These are phyloP conservation scores for Lepidonotus clava DNA, from an alignment of 2,888 invertebrate genomes.

Conservation along the genomic window DNA sequence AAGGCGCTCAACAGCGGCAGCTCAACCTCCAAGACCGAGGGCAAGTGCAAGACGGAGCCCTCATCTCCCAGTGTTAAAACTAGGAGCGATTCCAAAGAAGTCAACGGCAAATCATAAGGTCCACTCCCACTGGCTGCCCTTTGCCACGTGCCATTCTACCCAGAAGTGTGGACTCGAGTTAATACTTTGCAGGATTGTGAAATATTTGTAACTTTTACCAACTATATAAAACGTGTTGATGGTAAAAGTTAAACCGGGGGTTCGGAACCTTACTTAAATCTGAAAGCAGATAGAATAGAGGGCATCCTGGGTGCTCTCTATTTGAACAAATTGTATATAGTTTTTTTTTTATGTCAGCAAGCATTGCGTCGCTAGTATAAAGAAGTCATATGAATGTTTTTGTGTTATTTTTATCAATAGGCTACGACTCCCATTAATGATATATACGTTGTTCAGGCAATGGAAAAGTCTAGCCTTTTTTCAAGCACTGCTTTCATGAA, in stretches of 20 bases:
- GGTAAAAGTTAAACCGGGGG: background rate
- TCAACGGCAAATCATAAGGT: conserved; percentile 40
- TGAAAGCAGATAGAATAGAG: no score
- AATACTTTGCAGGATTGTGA: no score
- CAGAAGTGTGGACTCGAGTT: no score
- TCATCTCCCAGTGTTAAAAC: background rate
- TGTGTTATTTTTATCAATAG: background rate
- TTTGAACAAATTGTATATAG: no score
- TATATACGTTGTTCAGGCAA: background rate
- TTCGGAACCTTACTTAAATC: background rate
- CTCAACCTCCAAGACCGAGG: conserved; percentile 39
- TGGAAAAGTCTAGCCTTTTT: background rate
- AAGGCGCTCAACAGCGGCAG: conserved; percentile 62
- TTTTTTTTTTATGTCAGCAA: no score
- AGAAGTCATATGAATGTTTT: background rate
- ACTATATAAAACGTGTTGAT: background rate
- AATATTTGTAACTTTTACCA: no score
- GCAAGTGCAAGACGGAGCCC: conserved; percentile 22
- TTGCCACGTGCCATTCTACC: no score
- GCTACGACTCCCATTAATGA: background rate
- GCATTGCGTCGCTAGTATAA: background rate
- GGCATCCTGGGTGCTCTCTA: no score
- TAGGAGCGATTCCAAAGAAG: conserved; percentile 24
- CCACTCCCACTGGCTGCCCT: no score
- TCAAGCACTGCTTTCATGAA: no score